Percentiles rank a stretch among this genome's conserved stretches.
Evolutionary conservation across 1,140 invertebrate genomes (phyloP).

Genomic region (Eufriesea mexicana): DNA sequence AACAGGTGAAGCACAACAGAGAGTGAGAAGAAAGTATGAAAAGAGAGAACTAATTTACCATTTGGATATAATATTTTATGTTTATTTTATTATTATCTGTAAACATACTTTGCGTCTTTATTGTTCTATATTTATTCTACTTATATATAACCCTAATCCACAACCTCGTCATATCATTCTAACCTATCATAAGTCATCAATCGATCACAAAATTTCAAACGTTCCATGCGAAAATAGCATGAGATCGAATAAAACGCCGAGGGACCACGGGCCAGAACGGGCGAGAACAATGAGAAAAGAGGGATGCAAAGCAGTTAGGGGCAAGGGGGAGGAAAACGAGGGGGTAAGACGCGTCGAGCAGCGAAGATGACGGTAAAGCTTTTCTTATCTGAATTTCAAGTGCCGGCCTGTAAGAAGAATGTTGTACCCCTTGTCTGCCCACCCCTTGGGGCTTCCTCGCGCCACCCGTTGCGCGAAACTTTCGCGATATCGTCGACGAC

Average conservation of each 20-base stretch:
- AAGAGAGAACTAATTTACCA: too few relatives aligned
- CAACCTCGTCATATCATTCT: too few relatives aligned
- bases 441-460: not conserved
- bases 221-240: not conserved
- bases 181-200: too few relatives aligned
- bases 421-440: slow-evolving; percentile 37
- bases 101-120: too few relatives aligned
- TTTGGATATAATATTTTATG: too few relatives aligned
- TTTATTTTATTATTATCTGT: too few relatives aligned
- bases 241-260: too few relatives aligned
- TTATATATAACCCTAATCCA: too few relatives aligned
- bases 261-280: not conserved
- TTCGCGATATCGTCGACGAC: slow-evolving; percentile 67
- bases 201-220: not conserved
- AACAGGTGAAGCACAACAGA: too few relatives aligned
- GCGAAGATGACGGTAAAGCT: slow-evolving; percentile 29
- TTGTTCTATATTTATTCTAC: too few relatives aligned
- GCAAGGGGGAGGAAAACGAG: not conserved
- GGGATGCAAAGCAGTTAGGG: slow-evolving; percentile 4
- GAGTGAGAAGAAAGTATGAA: too few relatives aligned
- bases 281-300: slow-evolving; percentile 22
- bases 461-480: slow-evolving; percentile 58
- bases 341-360: slow-evolving; percentile 29
- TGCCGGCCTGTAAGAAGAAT: slow-evolving; percentile 57
- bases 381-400: slow-evolving; percentile 56